Evolutionary conservation across 2,888 invertebrate genomes (phyloP), one percentile per base, ranked within the genome.

Genomic region (Augochlorella aurata): DNA sequence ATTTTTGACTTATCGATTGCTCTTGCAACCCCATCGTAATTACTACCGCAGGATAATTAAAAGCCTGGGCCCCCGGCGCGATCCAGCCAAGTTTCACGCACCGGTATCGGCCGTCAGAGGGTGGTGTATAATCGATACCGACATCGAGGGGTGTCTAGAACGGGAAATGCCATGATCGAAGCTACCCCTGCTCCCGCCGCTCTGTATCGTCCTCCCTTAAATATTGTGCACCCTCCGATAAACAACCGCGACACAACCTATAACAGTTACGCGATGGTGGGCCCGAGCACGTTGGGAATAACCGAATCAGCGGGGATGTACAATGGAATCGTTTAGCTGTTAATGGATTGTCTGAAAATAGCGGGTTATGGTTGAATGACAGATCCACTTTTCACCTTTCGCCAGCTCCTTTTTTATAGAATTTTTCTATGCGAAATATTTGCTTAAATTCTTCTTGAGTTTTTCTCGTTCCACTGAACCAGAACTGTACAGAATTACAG

Each of bases 41-140:
- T 63, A 18, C 63, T 18, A 18, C 38, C 18, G 8, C 18, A 38
- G 61, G 61, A 38, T 61, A 61, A 61, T 61, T 61, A 61, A 61
- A 61, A 63, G 61, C 29, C 61, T 18, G 38, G n/a, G 9, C 18
- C 18, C 63, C 38, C 38, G 38, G 63, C 18, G 8, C 29, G 61
- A 16, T 86, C 84, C 85, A 58, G 77, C 79, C 68, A 74, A 82
- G 82, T 81, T 82, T 86, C 74, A 77, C 81, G 76, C 75, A 74
- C 72, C 66, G 52, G 18, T 74, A 67, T 80, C 77, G 72, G 47
- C 73, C 50, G 68, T 72, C 69, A n/a, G 63, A 87, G 89, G 88
- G 90, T 91, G 88, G 90, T 92, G 91, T 91, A 92, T 92, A 92
- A 92, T 92, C 92, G 92, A 92, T 92, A 92, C 86, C 86, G 88